These are phyloP conservation scores for Adoxophyes honmai DNA, from an alignment of 1,140 invertebrate genomes.

Conservation along the genomic window DNA sequence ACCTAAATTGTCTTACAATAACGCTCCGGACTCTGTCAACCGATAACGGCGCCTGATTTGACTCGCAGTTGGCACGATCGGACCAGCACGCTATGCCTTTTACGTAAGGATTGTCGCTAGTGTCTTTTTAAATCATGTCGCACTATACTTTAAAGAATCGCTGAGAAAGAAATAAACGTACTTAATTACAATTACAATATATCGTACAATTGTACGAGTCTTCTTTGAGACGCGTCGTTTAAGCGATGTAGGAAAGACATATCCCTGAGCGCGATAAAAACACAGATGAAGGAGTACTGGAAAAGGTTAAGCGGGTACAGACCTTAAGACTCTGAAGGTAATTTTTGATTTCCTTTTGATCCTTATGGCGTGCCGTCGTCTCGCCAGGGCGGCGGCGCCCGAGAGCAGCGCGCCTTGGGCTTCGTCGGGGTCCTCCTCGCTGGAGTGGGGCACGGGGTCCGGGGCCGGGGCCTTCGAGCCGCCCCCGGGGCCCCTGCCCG, in stretches of 20 bases:
- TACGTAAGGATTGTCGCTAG: no score
- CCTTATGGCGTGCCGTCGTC: slow-evolving; percentile 67
- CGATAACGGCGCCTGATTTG: background rate
- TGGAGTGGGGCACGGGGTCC: slow-evolving; percentile 17
- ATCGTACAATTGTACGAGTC: no score
- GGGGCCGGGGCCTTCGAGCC: slow-evolving; percentile 29
- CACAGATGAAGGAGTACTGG: no score
- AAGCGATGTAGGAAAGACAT: no score
- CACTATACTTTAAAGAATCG: no score
- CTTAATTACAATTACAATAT: no score
- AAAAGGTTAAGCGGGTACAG: slow-evolving; percentile 18
- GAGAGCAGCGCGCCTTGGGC: slow-evolving; percentile 54
- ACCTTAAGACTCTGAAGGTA: slow-evolving; percentile 60
- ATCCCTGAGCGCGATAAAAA: no score
- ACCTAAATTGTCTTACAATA: slow-evolving; percentile 65
- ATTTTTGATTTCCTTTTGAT: slow-evolving; percentile 63
- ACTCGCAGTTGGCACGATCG: background rate
- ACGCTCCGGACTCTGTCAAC: slow-evolving; percentile 19
- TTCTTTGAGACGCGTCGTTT: no score
- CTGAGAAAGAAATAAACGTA: no score
- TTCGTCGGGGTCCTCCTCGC: slow-evolving; percentile 44
- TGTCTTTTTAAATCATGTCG: background rate
- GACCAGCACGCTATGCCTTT: no score
- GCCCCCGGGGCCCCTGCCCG: slow-evolving; percentile 39
- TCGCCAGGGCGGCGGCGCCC: slow-evolving; percentile 58